These are phyloP conservation scores for Tetramorium alpestre DNA, from an alignment of 1,140 invertebrate genomes.

Conservation along the genomic window DNA sequence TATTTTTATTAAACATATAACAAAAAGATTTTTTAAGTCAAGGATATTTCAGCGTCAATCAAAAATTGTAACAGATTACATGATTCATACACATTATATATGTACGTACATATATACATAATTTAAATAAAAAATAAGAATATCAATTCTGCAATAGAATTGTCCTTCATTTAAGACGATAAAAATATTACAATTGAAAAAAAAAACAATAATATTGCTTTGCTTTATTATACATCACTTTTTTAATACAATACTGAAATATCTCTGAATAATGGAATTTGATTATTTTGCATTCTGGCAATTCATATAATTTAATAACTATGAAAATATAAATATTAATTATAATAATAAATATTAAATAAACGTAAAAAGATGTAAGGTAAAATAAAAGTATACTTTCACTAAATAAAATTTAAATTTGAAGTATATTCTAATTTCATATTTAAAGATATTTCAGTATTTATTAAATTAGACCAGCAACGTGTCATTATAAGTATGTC, in stretches of 20 bases:
- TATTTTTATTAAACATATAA: not conserved
- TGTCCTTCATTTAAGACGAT: not conserved
- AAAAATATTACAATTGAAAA: slow-evolving; percentile 13
- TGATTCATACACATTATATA: not conserved
- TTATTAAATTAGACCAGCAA: slow-evolving; percentile 9
- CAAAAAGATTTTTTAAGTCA: slow-evolving; percentile 2
- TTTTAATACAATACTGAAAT: not conserved
- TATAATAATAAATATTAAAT: not conserved
- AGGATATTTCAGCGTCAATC: not conserved
- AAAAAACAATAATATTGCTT: not conserved
- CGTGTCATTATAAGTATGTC: not conserved
- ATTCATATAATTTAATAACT: not conserved
- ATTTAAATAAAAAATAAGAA: slow-evolving; percentile 2
- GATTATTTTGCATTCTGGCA: not conserved
- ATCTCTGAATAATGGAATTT: slow-evolving; percentile 6
- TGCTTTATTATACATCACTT: not conserved
- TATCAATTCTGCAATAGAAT: slow-evolving; percentile 1
- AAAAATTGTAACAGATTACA: slow-evolving; percentile 3
- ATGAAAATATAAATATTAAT: slow-evolving; percentile 6
- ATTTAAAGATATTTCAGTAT: slow-evolving; percentile 23
- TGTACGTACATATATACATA: not conserved
- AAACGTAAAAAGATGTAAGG: not conserved
- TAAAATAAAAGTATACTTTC: not conserved
- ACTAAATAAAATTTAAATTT: not conserved
- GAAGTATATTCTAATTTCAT: not conserved